These are phyloP conservation scores for Oscheius myriophilus DNA, from an alignment of 2,888 invertebrate species.

Conservation along the genomic window DNA sequence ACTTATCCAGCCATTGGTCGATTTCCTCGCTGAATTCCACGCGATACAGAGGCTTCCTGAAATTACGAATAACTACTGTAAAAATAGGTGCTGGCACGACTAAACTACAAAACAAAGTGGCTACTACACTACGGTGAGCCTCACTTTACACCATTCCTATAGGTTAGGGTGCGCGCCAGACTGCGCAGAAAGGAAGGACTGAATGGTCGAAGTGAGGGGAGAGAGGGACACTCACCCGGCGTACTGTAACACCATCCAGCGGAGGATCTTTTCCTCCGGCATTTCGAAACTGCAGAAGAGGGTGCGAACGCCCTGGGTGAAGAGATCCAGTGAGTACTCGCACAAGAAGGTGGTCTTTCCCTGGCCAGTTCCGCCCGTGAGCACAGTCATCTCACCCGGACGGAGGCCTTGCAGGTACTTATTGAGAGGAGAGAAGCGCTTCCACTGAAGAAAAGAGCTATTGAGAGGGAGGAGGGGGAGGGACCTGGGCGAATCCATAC, in stretches of 20 bases:
- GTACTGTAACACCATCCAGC: slow-evolving; percentile 70
- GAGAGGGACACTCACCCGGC: slow-evolving; percentile 59
- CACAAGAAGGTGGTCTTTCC: slow-evolving; percentile 70
- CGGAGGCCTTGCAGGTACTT: slow-evolving; percentile 66
- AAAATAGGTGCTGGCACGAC: background rate
- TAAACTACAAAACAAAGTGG: slow-evolving; percentile 4
- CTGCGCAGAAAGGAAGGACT: slow-evolving; percentile 68
- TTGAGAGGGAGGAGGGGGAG: slow-evolving; percentile 3
- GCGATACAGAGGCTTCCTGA: slow-evolving; percentile 65
- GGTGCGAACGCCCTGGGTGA: slow-evolving; percentile 68
- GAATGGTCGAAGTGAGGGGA: slow-evolving; percentile 27
- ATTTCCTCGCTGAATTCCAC: slow-evolving; percentile 64
- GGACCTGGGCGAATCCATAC: slow-evolving; percentile 59
- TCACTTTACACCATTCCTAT: slow-evolving; percentile 68
- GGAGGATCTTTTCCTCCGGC: slow-evolving; percentile 68
- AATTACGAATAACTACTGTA: background rate
- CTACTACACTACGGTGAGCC: slow-evolving; percentile 32
- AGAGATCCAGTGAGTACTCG: slow-evolving; percentile 68
- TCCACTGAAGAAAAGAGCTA: slow-evolving; percentile 58
- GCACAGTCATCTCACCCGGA: slow-evolving; percentile 66
- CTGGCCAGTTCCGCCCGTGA: slow-evolving; percentile 68
- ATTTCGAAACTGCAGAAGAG: slow-evolving; percentile 70
- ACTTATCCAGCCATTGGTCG: slow-evolving; percentile 68
- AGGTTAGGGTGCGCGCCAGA: slow-evolving; percentile 67
- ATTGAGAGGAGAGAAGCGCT: slow-evolving; percentile 66